A percentile compares a stretch with the other conserved stretches of the same genome.
These are phyloP conservation scores for Typhlichthys eigenmanni DNA, from an alignment of 2,797 vertebrate species.

Conservation along the genomic window DNA sequence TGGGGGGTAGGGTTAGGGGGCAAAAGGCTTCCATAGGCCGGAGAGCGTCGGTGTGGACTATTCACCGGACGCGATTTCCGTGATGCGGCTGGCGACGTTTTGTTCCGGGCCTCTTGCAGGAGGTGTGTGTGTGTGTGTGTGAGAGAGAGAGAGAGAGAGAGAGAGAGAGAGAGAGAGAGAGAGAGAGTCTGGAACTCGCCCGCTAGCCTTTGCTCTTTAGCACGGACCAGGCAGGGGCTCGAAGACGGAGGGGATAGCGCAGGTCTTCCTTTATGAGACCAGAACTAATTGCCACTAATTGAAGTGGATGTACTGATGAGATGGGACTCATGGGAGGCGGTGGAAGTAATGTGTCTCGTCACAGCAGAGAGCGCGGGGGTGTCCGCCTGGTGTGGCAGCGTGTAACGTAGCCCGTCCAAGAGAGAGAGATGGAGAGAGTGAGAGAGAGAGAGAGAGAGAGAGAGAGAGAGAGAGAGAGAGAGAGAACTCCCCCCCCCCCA, in stretches of 20 bases:
- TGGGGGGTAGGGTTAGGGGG: conserved; percentile 33
- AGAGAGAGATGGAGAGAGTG: no score
- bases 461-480: conserved; percentile 54
- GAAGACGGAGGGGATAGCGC: not conserved
- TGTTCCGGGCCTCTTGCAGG: not conserved
- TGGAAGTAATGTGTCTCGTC: conserved; percentile 84
- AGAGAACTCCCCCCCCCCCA: no score
- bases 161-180: not conserved
- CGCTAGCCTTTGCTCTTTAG: not conserved
- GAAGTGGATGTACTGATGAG: conserved; percentile 83
- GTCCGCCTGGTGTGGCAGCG: conserved; percentile 78
- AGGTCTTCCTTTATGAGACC: conserved; percentile 26
- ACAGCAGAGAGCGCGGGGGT: conserved; percentile 80
- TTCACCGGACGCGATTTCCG: conserved; percentile 4
- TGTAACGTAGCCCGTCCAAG: conserved; percentile 78
- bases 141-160: not conserved
- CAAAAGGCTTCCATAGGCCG: conserved; percentile 58
- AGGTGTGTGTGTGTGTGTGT: conserved; percentile 14
- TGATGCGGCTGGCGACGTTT: not conserved
- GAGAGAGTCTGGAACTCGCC: no score
- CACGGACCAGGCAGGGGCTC: conserved; percentile 1
- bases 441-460: conserved; percentile 9
- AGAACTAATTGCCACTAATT: conserved; percentile 84
- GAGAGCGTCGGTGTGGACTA: conserved; percentile 46
- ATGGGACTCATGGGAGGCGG: conserved; percentile 75